These are phyloP conservation scores for Megaustenia siamemsis DNA, from an alignment of 2,888 invertebrate species.

Conservation along the genomic window DNA sequence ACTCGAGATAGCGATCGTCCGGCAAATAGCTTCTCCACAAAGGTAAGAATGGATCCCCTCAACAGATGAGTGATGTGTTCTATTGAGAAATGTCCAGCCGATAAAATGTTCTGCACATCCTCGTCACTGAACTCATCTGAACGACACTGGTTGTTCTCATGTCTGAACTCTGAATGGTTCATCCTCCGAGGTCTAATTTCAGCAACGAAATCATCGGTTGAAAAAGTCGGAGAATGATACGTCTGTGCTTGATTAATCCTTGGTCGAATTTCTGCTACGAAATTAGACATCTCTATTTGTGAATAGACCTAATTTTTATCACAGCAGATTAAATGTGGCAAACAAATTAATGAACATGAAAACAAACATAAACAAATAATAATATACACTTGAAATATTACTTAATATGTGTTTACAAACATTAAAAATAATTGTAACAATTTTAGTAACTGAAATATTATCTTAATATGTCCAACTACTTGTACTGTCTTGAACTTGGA, in stretches of 20 bases:
- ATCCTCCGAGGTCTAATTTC: slow-evolving; percentile 19
- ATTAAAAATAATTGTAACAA: background rate
- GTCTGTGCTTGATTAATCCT: background rate
- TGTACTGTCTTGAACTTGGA: no score
- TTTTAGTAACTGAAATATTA: background rate
- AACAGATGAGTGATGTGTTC: slow-evolving; percentile 24
- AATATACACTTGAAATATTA: background rate
- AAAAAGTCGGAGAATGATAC: background rate
- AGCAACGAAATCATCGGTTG: slow-evolving; percentile 30
- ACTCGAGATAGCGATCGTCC: background rate
- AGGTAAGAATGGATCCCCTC: slow-evolving; percentile 1
- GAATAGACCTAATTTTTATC: background rate
- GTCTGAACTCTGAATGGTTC: background rate
- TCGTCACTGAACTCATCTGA: background rate
- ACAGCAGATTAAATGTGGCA: background rate
- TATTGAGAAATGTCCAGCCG: slow-evolving; percentile 18
- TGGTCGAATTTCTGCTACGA: slow-evolving; percentile 28
- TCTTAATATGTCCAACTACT: background rate
- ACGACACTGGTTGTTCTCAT: background rate
- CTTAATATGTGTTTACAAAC: background rate
- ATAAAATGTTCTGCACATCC: slow-evolving; percentile 20
- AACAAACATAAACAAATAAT: background rate
- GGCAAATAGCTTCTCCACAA: slow-evolving; percentile 38
- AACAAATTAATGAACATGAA: background rate
- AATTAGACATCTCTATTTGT: slow-evolving; percentile 32